Conservation (phyloP, 2,113 vertebrate species). For the Nothocercus julius region DNA sequence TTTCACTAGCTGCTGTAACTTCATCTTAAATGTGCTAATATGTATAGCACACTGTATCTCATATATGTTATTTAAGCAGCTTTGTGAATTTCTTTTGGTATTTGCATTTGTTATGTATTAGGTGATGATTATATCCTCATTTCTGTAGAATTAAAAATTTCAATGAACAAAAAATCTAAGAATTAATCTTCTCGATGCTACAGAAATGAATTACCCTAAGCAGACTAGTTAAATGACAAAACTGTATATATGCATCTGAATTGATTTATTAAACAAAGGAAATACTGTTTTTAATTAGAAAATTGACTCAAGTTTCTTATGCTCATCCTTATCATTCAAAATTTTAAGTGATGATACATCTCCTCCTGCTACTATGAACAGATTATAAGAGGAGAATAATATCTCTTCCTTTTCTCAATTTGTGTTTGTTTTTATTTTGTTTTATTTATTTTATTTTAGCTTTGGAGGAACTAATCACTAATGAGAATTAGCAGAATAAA, state of each 20-base stretch:
- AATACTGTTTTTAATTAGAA: constrained; percentile 45
- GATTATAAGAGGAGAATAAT: constrained; percentile 15
- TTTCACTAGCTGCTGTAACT: background rate
- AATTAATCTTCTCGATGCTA: background rate
- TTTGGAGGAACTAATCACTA: background rate
- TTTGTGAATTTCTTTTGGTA: background rate
- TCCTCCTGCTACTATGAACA: background rate
- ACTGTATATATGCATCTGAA: constrained; percentile 44
- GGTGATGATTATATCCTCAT: background rate
- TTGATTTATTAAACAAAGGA: constrained; percentile 20
- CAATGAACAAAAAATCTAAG: constrained; percentile 3
- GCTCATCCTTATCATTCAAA: constrained; percentile 18
- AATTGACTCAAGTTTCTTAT: constrained; percentile 27
- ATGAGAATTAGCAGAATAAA: background rate
- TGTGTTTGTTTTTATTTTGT: background rate
- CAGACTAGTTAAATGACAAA: constrained; percentile 13
- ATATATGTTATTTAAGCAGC: background rate
- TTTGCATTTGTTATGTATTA: constrained; percentile 12
- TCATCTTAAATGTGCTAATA: background rate
- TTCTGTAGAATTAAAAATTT: constrained; percentile 7
- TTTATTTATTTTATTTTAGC: background rate
- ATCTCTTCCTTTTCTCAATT: background rate
- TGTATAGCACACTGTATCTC: background rate
- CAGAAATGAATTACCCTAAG: constrained; percentile 24
- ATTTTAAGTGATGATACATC: constrained; percentile 5